Conservation (phyloP, 2,888 invertebrate species). For the Cistogaster globosa region DNA sequence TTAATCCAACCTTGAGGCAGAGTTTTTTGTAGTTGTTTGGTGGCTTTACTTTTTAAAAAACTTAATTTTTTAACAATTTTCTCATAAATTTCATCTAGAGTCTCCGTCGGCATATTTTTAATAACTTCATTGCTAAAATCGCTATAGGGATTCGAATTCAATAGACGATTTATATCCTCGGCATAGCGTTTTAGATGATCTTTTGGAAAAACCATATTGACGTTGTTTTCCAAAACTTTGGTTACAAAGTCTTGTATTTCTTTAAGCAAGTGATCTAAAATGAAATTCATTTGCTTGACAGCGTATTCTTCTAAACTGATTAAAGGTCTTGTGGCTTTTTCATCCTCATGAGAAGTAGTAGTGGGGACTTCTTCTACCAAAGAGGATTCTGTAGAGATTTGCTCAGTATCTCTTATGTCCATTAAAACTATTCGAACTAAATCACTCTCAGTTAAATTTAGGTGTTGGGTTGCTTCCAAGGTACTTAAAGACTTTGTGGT, state of each 20-base stretch:
- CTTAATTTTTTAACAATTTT: slow-evolving; percentile 29
- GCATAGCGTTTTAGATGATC: slow-evolving; percentile 61
- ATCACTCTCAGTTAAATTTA: neutral
- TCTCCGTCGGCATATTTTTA: neutral
- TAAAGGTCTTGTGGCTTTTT: neutral
- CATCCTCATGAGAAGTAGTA: neutral
- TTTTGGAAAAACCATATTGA: slow-evolving; percentile 22
- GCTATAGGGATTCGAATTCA: neutral
- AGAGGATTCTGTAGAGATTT: neutral
- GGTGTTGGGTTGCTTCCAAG: neutral
- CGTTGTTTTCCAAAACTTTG: slow-evolving; percentile 47
- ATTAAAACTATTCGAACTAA: neutral
- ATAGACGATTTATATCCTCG: slow-evolving; percentile 30
- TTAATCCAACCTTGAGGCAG: slow-evolving; percentile 45
- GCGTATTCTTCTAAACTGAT: slow-evolving; percentile 58
- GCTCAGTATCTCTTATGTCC: neutral
- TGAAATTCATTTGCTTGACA: slow-evolving; percentile 59
- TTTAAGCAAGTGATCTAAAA: slow-evolving; percentile 58
- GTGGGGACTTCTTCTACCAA: neutral
- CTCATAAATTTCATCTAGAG: slow-evolving; percentile 28
- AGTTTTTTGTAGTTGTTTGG: slow-evolving; percentile 28
- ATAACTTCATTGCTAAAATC: slow-evolving; percentile 35
- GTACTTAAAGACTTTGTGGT: neutral
- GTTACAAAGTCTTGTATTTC: slow-evolving; percentile 58
- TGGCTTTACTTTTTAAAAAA: slow-evolving; percentile 49